Base-by-base conservation (phyloP, 2,113 vertebrate species). In the Psilopsiagon aymara region DNA sequence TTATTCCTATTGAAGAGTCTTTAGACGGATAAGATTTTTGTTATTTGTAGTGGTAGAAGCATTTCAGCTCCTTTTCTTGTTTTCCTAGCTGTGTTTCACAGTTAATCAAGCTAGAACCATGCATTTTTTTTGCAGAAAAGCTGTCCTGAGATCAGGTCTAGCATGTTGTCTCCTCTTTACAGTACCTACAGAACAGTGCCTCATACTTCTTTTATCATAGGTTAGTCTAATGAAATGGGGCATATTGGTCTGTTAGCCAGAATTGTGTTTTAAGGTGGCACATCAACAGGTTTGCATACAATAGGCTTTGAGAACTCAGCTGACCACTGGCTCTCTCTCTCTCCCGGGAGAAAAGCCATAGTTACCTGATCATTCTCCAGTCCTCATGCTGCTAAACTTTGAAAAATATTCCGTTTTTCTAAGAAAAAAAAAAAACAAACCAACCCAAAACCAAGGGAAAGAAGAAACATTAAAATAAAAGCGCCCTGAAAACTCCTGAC, bases 1-100 rank as follows among this genome's bases (percentile, higher is more conserved):
- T 16, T 69, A 37, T 84, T 94, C 80, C n/a, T 92, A 60, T 93
- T 37, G 64, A 52, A 29, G 74, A 90, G 46, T 84, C 85, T 96
- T 95, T 31, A 82, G 89, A 76, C 4, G 11, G 87, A 47, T 63
- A 80, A 87, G 63, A 16, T 49, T 95, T 96, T 87, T 83, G 68
- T 57, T 52, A 29, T 52, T 90, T 74, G 66, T 55, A 27, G 55
- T 9, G 29, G 43, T 6, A 23, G 6, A 49, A 77, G n/a, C 10
- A 5, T 94, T 75, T 27, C 4, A 27, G 39, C 20, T 91, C 47
- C 20, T 16, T 53, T 31, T 51, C 59, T 49, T 49, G 33, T 57
- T 69, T 63, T 46, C 55, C 31, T 64, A 52, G 67, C 27, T 3
- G 0, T 2, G 6, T 64, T 88, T 92, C 84, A 59, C 17, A 47